phyloP scores from a whole-genome alignment of 1,140 invertebrate genomes.

The Archegozetes longisetosus region DNA sequence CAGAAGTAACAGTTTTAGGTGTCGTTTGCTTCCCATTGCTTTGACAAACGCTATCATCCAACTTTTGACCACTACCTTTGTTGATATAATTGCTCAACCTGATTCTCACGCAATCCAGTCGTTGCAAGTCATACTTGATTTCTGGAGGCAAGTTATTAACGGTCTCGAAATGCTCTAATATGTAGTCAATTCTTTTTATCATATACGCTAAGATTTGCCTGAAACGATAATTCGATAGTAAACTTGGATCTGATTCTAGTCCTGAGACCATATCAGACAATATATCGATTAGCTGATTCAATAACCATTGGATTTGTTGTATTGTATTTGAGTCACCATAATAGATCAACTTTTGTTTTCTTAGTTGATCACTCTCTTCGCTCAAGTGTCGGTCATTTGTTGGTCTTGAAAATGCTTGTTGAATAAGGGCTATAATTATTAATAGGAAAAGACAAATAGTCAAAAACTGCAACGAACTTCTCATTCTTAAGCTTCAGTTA shows the following conservation, averaged over 20 bases:
- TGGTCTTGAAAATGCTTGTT: too few species aligned
- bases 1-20: neutral
- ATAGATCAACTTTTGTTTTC: neutral
- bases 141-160: neutral
- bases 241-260: neutral
- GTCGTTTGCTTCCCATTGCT: neutral
- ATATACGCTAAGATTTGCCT: slow-evolving; percentile 1
- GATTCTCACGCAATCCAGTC: slow-evolving; percentile 5
- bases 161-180: slow-evolving; percentile 10
- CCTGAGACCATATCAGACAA: slow-evolving; percentile 7
- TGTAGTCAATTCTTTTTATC: slow-evolving; percentile 10
- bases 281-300: slow-evolving; percentile 6
- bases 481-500: too few species aligned
- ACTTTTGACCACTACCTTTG: neutral
- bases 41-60: slow-evolving; percentile 4
- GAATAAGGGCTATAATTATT: too few species aligned
- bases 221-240: slow-evolving; percentile 5
- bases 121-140: neutral
- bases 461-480: too few species aligned
- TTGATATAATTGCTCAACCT: slow-evolving; percentile 6
- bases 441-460: too few species aligned
- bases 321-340: neutral
- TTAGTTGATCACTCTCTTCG: neutral
- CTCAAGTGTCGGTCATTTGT: too few species aligned
- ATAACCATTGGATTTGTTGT: neutral